Percentiles rank a stretch among this genome's conserved stretches.
These are phyloP conservation scores for Poeciliopsis turneri DNA, from an alignment of 2,797 vertebrate genomes.

Conservation along the genomic window DNA sequence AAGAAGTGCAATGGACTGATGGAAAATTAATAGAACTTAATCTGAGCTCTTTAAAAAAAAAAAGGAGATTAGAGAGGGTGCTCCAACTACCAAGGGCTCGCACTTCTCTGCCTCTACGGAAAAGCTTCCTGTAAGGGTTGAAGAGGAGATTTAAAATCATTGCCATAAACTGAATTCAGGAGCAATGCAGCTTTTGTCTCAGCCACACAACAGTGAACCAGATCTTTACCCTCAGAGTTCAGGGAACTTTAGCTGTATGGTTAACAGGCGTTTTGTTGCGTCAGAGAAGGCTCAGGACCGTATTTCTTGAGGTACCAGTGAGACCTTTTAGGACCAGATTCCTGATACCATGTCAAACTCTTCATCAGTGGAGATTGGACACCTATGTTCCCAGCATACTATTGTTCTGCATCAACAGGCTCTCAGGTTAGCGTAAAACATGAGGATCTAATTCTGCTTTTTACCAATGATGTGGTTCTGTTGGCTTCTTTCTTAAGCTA, in stretches of 20 bases:
- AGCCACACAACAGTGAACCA: no score
- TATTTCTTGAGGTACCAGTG: neutral
- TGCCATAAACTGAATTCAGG: no score
- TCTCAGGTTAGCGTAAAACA: neutral
- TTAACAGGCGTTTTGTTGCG: no score
- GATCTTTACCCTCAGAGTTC: no score
- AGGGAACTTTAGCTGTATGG: no score
- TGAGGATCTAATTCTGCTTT: neutral
- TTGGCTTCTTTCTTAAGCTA: neutral
- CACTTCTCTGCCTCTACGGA: neutral
- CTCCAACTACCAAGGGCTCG: neutral
- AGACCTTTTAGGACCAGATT: neutral
- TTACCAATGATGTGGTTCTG: neutral
- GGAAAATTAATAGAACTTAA: no score
- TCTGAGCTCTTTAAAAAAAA: no score
- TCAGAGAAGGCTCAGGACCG: neutral
- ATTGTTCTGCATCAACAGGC: neutral
- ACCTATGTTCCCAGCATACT: neutral
- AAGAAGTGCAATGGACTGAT: neutral
- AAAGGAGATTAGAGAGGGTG: neutral
- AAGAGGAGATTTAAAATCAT: neutral
- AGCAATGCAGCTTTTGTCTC: no score
- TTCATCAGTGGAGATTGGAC: neutral
- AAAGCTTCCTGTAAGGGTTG: neutral
- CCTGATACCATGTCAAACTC: neutral